A percentile compares a stretch with the other conserved stretches of the same genome.
phyloP scores from a whole-genome alignment of 2,113 vertebrate species.

The Ciconia boyciana region DNA sequence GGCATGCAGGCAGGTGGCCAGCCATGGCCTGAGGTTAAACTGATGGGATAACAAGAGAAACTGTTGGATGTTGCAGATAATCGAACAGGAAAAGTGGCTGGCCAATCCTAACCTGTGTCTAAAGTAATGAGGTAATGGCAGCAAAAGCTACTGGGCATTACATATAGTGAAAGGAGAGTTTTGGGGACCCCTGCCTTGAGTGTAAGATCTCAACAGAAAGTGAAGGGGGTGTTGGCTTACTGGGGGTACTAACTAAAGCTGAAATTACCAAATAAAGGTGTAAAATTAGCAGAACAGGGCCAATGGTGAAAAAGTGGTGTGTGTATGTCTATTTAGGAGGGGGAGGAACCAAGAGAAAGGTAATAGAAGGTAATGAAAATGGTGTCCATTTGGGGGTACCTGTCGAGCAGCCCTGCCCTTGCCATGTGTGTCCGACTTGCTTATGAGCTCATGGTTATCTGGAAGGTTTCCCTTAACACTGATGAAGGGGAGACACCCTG shows the following conservation, averaged over 20 bases:
- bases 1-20: not conserved
- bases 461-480: not conserved
- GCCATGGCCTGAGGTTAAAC: not conserved
- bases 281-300: not conserved
- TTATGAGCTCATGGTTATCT: not conserved
- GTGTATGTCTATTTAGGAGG: not conserved
- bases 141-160: not conserved
- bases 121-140: not conserved
- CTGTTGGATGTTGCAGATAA: not conserved
- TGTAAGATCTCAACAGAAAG: not conserved
- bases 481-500: not conserved
- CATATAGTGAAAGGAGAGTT: not conserved
- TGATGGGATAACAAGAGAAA: not conserved
- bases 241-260: not conserved
- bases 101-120: not conserved
- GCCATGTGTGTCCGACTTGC: not conserved
- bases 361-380: not conserved
- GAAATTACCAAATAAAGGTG: not conserved
- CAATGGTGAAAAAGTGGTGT: not conserved
- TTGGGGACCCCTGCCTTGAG: too few relatives aligned
- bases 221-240: not conserved
- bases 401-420: not conserved
- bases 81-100: not conserved
- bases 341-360: not conserved
- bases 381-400: not conserved